Evolutionary conservation across 1,140 invertebrate species (phyloP).

Genomic region (Rhizoglyphus robini): DNA sequence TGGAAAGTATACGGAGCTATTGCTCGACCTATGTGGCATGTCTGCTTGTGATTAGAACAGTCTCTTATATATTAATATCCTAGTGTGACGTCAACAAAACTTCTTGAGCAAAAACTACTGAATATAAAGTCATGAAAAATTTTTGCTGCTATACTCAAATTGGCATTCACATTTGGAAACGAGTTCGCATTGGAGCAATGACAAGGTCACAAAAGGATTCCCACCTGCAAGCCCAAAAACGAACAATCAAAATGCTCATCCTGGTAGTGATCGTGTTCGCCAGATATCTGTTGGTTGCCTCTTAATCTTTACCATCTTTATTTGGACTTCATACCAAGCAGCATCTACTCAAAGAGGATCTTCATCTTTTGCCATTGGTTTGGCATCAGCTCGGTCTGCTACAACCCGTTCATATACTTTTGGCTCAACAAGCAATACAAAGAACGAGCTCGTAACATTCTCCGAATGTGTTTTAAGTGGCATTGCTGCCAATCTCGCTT

Average conservation of each 20-base stretch:
- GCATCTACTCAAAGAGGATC: slow-evolving; percentile 36
- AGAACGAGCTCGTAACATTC: background rate
- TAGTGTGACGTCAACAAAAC: too few species aligned
- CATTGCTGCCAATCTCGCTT: background rate
- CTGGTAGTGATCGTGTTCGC: slow-evolving; percentile 11
- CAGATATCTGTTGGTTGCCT: slow-evolving; percentile 7
- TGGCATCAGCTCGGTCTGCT: slow-evolving; percentile 88
- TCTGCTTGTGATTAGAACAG: too few species aligned
- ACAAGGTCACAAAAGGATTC: background rate
- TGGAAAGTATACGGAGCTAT: too few species aligned
- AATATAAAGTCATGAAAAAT: too few species aligned
- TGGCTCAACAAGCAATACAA: slow-evolving; percentile 49
- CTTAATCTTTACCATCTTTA: background rate
- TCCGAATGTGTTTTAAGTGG: background rate
- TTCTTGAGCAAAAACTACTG: too few species aligned
- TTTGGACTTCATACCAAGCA: background rate
- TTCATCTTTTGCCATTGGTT: slow-evolving; percentile 72
- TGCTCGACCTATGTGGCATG: too few species aligned
- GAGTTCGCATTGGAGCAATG: slow-evolving; percentile 16
- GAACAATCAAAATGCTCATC: slow-evolving; percentile 17
- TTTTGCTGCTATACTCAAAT: slow-evolving; percentile 12
- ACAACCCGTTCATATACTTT: slow-evolving; percentile 89
- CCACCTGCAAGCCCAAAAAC: background rate
- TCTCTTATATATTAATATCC: too few species aligned
- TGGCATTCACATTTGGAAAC: slow-evolving; percentile 18